These are phyloP conservation scores for Drosophila setosimentum DNA, from an alignment of 2,888 invertebrate species.

Conservation along the genomic window DNA sequence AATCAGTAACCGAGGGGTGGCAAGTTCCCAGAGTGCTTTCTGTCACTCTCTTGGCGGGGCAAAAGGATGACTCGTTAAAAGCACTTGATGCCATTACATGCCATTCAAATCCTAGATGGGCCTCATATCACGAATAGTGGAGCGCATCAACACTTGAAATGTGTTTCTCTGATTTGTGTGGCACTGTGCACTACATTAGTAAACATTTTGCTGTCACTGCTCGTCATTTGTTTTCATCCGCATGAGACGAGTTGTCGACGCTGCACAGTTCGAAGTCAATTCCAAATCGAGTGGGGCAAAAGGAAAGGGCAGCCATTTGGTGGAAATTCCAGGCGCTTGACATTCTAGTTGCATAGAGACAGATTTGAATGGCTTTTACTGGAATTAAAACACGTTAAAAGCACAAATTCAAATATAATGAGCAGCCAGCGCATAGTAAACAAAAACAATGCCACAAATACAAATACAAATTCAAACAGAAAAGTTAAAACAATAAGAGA, in stretches of 20 bases:
- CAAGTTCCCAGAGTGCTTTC: slow-evolving; percentile 47
- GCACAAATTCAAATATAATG: slow-evolving; percentile 12
- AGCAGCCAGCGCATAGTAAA: slow-evolving; percentile 9
- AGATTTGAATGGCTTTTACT: slow-evolving; percentile 67
- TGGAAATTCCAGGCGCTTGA: slow-evolving; percentile 1
- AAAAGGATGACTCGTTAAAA: slow-evolving; percentile 43
- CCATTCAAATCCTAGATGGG: slow-evolving; percentile 20
- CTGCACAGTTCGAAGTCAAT: slow-evolving; percentile 10
- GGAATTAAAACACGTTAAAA: slow-evolving; percentile 53
- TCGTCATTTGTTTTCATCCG: slow-evolving; percentile 73
- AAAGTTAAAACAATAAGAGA: slow-evolving; percentile 25
- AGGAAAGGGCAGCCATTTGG: neutral
- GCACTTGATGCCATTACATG: slow-evolving; percentile 10
- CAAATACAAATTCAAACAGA: neutral
- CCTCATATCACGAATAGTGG: slow-evolving; percentile 16
- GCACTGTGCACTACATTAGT: slow-evolving; percentile 74
- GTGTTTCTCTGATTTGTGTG: slow-evolving; percentile 35
- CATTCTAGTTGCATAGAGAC: slow-evolving; percentile 15
- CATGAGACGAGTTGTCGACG: slow-evolving; percentile 27
- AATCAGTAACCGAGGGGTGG: slow-evolving; percentile 52
- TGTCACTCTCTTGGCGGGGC: slow-evolving; percentile 29
- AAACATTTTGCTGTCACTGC: slow-evolving; percentile 77
- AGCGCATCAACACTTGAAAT: slow-evolving; percentile 33
- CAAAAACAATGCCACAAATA: neutral
- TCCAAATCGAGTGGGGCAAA: neutral